These are phyloP conservation scores for Leptinotarsa tumamoca DNA, from an alignment of 2,888 invertebrate species.

Conservation along the genomic window DNA sequence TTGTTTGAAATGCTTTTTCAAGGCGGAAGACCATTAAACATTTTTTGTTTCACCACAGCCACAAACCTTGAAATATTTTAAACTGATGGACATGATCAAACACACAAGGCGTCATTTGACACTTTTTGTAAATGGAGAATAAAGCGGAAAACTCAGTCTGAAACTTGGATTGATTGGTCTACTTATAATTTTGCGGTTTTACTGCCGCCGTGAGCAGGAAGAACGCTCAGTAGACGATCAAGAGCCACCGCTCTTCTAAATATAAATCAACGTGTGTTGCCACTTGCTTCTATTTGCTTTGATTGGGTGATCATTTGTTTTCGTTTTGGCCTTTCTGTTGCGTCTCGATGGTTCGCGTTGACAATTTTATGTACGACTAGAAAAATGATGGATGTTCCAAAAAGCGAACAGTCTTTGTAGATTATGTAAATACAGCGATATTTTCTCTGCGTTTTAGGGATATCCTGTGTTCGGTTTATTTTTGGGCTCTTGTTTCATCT, in stretches of 20 bases:
- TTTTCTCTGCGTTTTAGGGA: background rate
- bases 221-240: slow-evolving; percentile 27
- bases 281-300: slow-evolving; percentile 37
- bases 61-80: too few relatives aligned
- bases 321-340: slow-evolving; percentile 25
- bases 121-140: too few relatives aligned
- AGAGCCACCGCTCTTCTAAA: slow-evolving; percentile 30
- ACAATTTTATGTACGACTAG: slow-evolving; percentile 14
- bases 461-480: slow-evolving; percentile 13
- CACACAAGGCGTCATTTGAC: too few relatives aligned
- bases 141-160: background rate
- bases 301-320: slow-evolving; percentile 31
- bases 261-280: slow-evolving; percentile 36
- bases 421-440: slow-evolving; percentile 11
- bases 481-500: background rate
- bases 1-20: too few relatives aligned
- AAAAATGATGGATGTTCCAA: slow-evolving; percentile 7
- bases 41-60: too few relatives aligned
- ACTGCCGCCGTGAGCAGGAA: slow-evolving; percentile 29
- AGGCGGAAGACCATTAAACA: too few relatives aligned
- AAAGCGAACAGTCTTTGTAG: background rate
- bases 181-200: slow-evolving; percentile 3
- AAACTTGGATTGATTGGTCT: background rate
- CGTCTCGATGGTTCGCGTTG: slow-evolving; percentile 11
- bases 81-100: too few relatives aligned